phyloP scores from a whole-genome alignment of 2,113 vertebrate species.

The Tetrao urogallus region DNA sequence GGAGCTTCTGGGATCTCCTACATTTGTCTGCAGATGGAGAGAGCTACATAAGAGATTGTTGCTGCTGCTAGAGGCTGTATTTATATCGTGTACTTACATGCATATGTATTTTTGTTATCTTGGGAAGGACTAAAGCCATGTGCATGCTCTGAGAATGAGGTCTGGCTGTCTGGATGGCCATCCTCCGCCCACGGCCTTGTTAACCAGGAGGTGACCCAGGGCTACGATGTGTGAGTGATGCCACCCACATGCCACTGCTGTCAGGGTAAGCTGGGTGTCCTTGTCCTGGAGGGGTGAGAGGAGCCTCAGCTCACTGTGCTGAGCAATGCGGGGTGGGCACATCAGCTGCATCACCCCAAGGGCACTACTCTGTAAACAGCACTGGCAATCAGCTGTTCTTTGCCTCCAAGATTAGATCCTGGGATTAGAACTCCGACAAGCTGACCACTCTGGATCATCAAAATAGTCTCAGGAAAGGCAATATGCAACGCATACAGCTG shows the following conservation, averaged over 20 bases:
- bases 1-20: not conserved
- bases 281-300: not conserved
- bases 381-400: constrained; percentile 11
- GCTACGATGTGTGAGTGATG: accelerated
- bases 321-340: accelerated
- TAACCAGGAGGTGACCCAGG: not conserved
- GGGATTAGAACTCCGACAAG: not conserved
- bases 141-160: not conserved
- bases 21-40: not conserved
- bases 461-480: not conserved
- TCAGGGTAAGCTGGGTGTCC: not conserved
- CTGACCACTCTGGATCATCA: not conserved
- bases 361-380: not conserved
- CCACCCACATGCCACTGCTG: not conserved
- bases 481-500: not conserved
- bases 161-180: not conserved
- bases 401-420: constrained; percentile 40
- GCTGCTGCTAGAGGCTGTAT: constrained; percentile 12
- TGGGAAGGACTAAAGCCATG: not conserved
- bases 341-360: accelerated
- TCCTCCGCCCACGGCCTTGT: not conserved
- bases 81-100: not conserved
- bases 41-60: not conserved
- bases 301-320: not conserved
- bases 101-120: constrained; percentile 1